Conservation (phyloP, 2,113 vertebrate genomes). For the Hippocampus comes region DNA sequence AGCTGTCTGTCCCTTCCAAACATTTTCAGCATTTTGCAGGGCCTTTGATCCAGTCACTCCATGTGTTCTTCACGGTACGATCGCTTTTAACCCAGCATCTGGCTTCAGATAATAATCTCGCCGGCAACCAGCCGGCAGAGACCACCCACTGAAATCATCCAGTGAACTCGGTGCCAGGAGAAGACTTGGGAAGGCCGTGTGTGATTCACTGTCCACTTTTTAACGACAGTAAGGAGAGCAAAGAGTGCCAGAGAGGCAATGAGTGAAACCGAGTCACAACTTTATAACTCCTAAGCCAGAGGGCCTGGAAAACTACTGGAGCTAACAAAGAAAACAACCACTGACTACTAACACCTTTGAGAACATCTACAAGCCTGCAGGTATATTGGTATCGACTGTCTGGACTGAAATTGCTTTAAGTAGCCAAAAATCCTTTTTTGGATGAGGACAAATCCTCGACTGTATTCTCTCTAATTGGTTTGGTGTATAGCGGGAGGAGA, state of each 20-base stretch:
- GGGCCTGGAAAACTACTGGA: slow-evolving; percentile 15
- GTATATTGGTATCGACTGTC: background rate
- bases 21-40: slow-evolving; percentile 17
- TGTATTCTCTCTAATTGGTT: slow-evolving; percentile 21
- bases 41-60: slow-evolving; percentile 48
- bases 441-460: slow-evolving; percentile 10
- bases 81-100: slow-evolving; percentile 33
- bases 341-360: slow-evolving; percentile 13
- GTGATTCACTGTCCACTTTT: slow-evolving; percentile 40
- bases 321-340: slow-evolving; percentile 32
- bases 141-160: slow-evolving; percentile 40
- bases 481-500: slow-evolving; percentile 25
- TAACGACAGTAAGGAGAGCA: slow-evolving; percentile 34
- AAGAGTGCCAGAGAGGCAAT: slow-evolving; percentile 20
- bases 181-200: slow-evolving; percentile 19
- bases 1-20: slow-evolving; percentile 30
- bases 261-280: slow-evolving; percentile 31
- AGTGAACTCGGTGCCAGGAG: slow-evolving; percentile 4
- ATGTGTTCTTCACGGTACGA: slow-evolving; percentile 42
- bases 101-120: slow-evolving; percentile 42
- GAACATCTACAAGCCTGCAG: slow-evolving; percentile 4
- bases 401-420: slow-evolving; percentile 8
- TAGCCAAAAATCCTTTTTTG: background rate
- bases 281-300: slow-evolving; percentile 31
- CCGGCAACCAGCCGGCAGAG: slow-evolving; percentile 23